Percentiles rank a stretch among this genome's conserved stretches.
These are phyloP conservation scores for Melanotaenia trifasciata DNA, from an alignment of 2,797 vertebrate species.

Conservation along the genomic window DNA sequence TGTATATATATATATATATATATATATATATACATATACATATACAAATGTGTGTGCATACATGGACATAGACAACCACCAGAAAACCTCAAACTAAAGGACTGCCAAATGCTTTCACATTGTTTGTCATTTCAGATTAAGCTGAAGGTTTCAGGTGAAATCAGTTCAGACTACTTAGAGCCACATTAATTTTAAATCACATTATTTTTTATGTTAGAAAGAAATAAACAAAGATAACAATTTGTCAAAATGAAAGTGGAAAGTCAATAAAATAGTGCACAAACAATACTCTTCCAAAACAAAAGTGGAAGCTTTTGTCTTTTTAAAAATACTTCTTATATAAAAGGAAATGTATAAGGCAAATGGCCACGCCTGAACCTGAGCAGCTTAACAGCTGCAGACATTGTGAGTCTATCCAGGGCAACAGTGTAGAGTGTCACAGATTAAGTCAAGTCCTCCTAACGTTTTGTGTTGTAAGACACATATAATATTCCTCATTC, in stretches of 20 bases:
- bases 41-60: too few species aligned
- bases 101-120: too few species aligned
- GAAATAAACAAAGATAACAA: not conserved
- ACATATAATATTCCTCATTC: constrained; percentile 17
- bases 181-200: not conserved
- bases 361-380: not conserved
- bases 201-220: constrained; percentile 1
- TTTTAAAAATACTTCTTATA: not conserved
- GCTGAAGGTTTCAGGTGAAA: too few species aligned
- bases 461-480: constrained; percentile 16
- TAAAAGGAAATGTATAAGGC: not conserved
- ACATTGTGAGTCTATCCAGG: constrained; percentile 4
- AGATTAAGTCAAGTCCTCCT: not conserved
- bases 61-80: too few species aligned
- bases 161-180: too few species aligned
- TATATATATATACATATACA: too few species aligned
- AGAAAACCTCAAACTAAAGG: too few species aligned
- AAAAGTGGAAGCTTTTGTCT: not conserved
- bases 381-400: not conserved
- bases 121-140: too few species aligned
- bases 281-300: not conserved
- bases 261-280: not conserved
- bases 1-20: too few species aligned
- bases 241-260: not conserved
- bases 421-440: constrained; percentile 35